Evolutionary conservation across 2,888 invertebrate genomes (phyloP), one percentile per base, ranked within the genome.

Genomic region (Rosalia funebris): DNA sequence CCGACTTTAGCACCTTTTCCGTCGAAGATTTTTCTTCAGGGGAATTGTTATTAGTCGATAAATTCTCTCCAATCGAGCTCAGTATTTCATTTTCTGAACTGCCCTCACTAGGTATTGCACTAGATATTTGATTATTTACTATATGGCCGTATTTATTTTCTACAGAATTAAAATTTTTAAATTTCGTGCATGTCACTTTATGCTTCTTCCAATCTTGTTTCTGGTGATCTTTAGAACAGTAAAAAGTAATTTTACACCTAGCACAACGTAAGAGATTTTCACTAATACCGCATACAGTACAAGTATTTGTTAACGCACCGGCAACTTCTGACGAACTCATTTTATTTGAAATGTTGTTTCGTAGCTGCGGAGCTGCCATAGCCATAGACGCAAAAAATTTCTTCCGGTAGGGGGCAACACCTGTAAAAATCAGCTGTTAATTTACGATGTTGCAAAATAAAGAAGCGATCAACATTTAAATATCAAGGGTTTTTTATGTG

Each of bases 141-240:
- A 50, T 67, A 47, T 68, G 63, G 44, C 59, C 68, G 52, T 68
- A 71, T 50, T 65, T 68, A 45, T 64, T 67, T 62, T 66, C 66
- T 19, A 67, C 62, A 32, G 61, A 47, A 19, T 41, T 53, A 32
- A 46, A 34, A 36, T 37, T 37, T 42, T 61, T 44, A 17, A 41
- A 15, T 50, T 64, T 66, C 36, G 55, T 67, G 60, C 71, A 70
- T 15, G 34, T 55, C 36, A 55, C 82, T 83, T 88, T 92, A 77
- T 94, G 93, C 68, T 83, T 84, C 76, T 88, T 88, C 93, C 93
- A 93, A 77, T 93, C 91, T 73, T 87, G 83, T 66, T 86, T 87
- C 81, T 93, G 93, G 79, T 94, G 93, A 65, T 88, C 89, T 70
- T 87, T 89, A 61, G 88, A 89, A 82, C 93, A 94, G 81, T 94